Evolutionary conservation across 1,140 invertebrate genomes (phyloP), one percentile per base, ranked within the genome.

Genomic region (Helicoverpa armigera): DNA sequence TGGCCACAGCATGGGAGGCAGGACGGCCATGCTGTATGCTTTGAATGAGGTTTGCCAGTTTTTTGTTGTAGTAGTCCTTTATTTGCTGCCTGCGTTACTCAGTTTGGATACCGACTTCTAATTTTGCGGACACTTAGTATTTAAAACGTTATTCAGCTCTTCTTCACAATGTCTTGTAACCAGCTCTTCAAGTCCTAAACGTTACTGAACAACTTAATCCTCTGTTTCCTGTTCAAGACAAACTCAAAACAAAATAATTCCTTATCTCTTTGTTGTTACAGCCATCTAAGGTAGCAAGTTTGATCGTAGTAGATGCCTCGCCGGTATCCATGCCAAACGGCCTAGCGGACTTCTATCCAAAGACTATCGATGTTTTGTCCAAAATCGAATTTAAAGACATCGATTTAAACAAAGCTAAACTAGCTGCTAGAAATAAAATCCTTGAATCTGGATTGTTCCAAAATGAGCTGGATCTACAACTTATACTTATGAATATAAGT

Each of bases 1-100:
- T 86, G 98, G 98, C 0, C 98, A 99, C 89, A 98, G 98, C 79
- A 98, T 99, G 98, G 98, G 98, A 43, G 98, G 98, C 53, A 96
- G 98, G 74, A 96, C 97, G 3, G 97, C 97, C 70, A 99, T 99
- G 98, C 95, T 96, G 51, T 95, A 97, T 43, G 97, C 98, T 56
- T 91, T 99, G n/a, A 96, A 92, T 84, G 95, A 97, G 95, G 95
- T 95, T 54, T 23, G 61, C 56, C 10, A 81, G 80, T 31, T 43
- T 43, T 43, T 1, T 43, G 35, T 43, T 43, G 5, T 43, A 5
- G 9, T 43, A 43, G 53, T 7, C 35, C 5, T 43, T 43, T 14
- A 54, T 14, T n/a, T n/a, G 53, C n/a, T 9, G 35, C 7, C 35
- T 35, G 3, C 35, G 7, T 35, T 5, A 35, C 35, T 35, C 35